These are phyloP conservation scores for Vanessa tameamea DNA, from an alignment of 1,140 invertebrate genomes.

Conservation along the genomic window DNA sequence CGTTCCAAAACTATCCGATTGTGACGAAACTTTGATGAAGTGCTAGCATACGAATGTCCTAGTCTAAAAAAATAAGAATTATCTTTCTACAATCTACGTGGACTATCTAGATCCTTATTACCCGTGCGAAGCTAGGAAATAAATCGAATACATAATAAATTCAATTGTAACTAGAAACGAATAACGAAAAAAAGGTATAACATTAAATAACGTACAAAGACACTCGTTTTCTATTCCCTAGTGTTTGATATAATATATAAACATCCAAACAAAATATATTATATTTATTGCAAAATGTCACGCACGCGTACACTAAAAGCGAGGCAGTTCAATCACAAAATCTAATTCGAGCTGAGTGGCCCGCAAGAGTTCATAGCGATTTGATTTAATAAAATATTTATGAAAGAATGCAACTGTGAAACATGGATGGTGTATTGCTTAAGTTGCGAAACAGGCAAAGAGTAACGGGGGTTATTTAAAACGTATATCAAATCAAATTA, in stretches of 20 bases:
- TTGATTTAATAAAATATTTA: slow-evolving; percentile 36
- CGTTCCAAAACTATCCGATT: too few species aligned
- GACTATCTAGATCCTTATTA: too few species aligned
- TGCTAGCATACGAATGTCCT: too few species aligned
- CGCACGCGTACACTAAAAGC: slow-evolving; percentile 35
- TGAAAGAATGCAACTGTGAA: slow-evolving; percentile 28
- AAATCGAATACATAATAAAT: too few species aligned
- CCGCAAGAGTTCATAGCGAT: slow-evolving; percentile 37
- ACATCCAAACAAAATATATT: slow-evolving; percentile 26
- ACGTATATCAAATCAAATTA: neutral
- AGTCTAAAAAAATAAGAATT: too few species aligned
- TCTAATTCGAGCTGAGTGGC: slow-evolving; percentile 39
- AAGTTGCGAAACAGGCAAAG: neutral
- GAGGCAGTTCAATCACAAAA: slow-evolving; percentile 40
- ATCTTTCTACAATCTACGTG: too few species aligned
- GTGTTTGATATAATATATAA: slow-evolving; percentile 27
- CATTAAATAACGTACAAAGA: too few species aligned
- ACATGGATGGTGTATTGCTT: slow-evolving; percentile 12
- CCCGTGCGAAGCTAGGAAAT: too few species aligned
- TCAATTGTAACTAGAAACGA: too few species aligned
- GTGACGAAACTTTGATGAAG: too few species aligned
- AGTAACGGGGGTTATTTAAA: neutral
- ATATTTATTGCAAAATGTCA: slow-evolving; percentile 36
- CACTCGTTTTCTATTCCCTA: slow-evolving; percentile 15
- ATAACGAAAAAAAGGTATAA: too few species aligned